Conservation (phyloP, 1,140 invertebrate species). For the Coelopa frigida region DNA sequence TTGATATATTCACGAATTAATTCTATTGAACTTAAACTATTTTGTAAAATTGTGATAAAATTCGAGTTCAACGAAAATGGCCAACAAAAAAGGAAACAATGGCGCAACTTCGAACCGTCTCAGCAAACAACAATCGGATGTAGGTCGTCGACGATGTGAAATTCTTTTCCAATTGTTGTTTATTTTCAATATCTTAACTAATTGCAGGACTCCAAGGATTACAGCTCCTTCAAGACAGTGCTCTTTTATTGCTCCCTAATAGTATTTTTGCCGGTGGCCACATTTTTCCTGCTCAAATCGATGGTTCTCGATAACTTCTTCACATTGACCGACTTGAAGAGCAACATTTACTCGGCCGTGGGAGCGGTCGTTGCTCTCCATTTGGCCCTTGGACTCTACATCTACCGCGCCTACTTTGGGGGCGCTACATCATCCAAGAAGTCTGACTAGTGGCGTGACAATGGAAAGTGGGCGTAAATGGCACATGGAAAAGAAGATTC, state of each 20-base stretch:
- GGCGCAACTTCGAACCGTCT: too few relatives aligned
- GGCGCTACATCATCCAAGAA: too few relatives aligned
- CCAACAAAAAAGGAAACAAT: too few relatives aligned
- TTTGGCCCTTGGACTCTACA: slow-evolving; percentile 65
- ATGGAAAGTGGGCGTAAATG: neutral
- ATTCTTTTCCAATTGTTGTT: too few relatives aligned
- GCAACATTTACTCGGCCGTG: slow-evolving; percentile 68
- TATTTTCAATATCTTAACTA: too few relatives aligned
- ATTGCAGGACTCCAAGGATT: slow-evolving; percentile 45
- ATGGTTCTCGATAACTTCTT: slow-evolving; percentile 53
- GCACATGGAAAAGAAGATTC: slow-evolving; percentile 18
- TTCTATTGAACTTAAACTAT: too few relatives aligned
- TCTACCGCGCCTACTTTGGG: slow-evolving; percentile 67
- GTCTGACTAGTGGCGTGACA: slow-evolving; percentile 5
- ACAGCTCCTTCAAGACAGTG: slow-evolving; percentile 55
- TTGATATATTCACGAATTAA: too few relatives aligned
- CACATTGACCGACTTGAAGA: slow-evolving; percentile 51
- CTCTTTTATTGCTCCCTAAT: slow-evolving; percentile 58
- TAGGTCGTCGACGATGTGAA: too few relatives aligned
- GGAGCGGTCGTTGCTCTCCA: slow-evolving; percentile 64
- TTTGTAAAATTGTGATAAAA: too few relatives aligned
- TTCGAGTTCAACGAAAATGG: too few relatives aligned
- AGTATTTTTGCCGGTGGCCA: slow-evolving; percentile 53
- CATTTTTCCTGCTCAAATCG: slow-evolving; percentile 54
- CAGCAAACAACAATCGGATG: too few relatives aligned